Conservation (phyloP, 2,797 vertebrate genomes). For the Orestias chungarensis region DNA sequence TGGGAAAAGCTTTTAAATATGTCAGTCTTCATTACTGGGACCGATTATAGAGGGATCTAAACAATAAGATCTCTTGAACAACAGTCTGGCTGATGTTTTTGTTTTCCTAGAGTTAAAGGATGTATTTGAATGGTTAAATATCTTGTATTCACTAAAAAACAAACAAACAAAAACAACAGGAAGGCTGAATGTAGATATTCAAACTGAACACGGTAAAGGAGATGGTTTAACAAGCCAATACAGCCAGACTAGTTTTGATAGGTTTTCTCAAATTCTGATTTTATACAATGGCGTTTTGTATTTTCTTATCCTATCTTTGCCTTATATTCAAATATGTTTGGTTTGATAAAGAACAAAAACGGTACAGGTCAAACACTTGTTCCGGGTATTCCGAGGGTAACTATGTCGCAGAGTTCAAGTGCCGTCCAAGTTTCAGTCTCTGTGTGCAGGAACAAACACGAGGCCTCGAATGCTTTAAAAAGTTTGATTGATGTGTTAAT, state of each 20-base stretch:
- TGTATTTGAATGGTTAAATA: too few species aligned
- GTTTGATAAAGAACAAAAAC: neutral
- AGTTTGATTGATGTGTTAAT: conserved; percentile 31
- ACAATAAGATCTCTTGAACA: too few species aligned
- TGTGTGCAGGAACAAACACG: conserved; percentile 17
- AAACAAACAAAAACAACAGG: too few species aligned
- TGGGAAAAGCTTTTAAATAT: too few species aligned
- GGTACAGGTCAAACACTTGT: conserved; percentile 11
- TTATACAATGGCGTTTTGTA: neutral
- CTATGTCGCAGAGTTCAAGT: neutral
- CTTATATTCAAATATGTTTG: neutral
- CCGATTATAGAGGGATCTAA: too few species aligned
- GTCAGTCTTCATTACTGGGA: too few species aligned
- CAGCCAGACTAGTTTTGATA: neutral
- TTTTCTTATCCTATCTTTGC: neutral
- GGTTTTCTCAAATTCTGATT: neutral
- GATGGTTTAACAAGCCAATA: neutral
- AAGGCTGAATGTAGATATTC: too few species aligned
- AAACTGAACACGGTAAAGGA: too few species aligned
- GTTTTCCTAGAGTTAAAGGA: too few species aligned
- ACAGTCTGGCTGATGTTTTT: too few species aligned
- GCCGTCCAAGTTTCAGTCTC: neutral
- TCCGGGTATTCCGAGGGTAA: neutral
- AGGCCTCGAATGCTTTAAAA: conserved; percentile 13
- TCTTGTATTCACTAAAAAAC: too few species aligned